Evolutionary conservation across 2,888 invertebrate genomes (phyloP).

Genomic region (Zootermopsis nevadensis): DNA sequence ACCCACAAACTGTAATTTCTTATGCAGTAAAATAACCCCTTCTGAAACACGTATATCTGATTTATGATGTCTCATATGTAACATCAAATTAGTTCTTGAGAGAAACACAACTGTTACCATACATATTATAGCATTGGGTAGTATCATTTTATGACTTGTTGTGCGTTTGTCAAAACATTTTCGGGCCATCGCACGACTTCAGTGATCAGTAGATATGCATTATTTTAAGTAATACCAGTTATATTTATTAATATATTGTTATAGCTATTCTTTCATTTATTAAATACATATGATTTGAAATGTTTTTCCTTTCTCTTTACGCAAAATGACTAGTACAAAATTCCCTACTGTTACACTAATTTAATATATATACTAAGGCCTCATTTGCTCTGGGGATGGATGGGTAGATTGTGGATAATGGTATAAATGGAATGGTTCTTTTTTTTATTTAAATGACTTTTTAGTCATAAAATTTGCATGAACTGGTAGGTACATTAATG

Average conservation of each 20-base stretch:
- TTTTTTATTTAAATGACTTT: background rate
- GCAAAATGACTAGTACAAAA: conserved; percentile 8
- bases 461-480: background rate
- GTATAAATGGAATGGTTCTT: background rate
- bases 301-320: background rate
- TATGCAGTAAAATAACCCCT: background rate
- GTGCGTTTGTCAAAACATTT: conserved; percentile 7
- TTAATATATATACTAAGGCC: conserved; percentile 17
- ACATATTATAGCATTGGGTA: background rate
- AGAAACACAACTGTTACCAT: background rate
- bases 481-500: background rate
- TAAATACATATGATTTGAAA: background rate
- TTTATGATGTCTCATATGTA: background rate
- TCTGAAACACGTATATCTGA: background rate
- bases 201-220: conserved; percentile 19
- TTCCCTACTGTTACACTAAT: background rate
- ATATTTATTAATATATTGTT: background rate
- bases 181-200: background rate
- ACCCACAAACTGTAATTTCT: background rate
- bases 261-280: background rate
- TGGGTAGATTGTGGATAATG: background rate
- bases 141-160: background rate
- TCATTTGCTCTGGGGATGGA: background rate
- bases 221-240: background rate
- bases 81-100: background rate